A percentile compares a stretch with the other conserved stretches of the same genome.
Evolutionary conservation across 1,140 invertebrate genomes (phyloP).

Genomic region (Tetranychus cinnabarinus): DNA sequence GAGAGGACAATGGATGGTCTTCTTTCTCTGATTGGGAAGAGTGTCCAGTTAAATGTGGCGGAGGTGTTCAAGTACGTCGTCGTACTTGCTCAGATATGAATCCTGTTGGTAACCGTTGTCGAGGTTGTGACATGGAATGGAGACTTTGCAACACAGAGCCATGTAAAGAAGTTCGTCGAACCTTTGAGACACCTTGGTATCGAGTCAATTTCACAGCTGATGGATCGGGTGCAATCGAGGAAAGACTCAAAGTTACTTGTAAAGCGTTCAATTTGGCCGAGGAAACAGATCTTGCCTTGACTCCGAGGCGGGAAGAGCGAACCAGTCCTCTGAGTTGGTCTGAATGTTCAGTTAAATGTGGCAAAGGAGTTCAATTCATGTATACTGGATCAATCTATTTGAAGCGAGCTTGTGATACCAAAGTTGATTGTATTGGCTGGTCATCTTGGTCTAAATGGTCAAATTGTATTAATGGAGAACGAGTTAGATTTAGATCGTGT

Average conservation of each 20-base stretch:
- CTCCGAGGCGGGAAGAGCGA: constrained; percentile 36
- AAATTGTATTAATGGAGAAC: neutral
- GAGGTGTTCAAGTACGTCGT: constrained; percentile 47
- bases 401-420: neutral
- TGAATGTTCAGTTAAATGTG: constrained; percentile 54
- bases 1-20: constrained; percentile 37
- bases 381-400: neutral
- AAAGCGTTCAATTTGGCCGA: neutral
- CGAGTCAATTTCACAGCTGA: neutral
- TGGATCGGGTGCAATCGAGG: neutral
- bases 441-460: neutral
- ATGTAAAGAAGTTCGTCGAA: neutral
- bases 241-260: neutral
- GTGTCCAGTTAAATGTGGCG: constrained; percentile 62
- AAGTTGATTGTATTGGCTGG: neutral
- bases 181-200: neutral
- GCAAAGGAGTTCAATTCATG: constrained; percentile 44
- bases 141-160: neutral
- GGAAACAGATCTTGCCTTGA: neutral
- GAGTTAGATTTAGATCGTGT: neutral
- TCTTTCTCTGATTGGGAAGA: constrained; percentile 41
- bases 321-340: constrained; percentile 45
- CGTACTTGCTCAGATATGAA: constrained; percentile 49
- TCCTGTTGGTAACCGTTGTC: neutral
- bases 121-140: neutral